phyloP scores from a whole-genome alignment of 2,113 vertebrate genomes.

The Camelus bactrianus region DNA sequence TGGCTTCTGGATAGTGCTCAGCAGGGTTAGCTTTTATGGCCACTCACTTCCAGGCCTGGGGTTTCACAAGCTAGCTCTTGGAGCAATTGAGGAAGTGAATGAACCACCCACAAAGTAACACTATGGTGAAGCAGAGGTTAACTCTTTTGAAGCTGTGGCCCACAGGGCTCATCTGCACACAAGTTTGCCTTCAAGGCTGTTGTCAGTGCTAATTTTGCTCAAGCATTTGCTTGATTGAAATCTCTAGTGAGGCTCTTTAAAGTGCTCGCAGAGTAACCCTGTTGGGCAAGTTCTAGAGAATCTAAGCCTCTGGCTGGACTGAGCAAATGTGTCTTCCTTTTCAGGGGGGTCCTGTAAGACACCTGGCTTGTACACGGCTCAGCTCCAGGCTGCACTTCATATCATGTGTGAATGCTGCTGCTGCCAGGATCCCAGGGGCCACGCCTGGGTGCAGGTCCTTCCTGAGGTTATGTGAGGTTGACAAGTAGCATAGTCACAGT shows the following conservation, averaged over 20 bases:
- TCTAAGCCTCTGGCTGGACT: not conserved
- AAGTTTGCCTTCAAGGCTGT: not conserved
- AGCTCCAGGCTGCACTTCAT: not conserved
- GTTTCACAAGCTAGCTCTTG: not conserved
- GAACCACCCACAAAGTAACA: not conserved
- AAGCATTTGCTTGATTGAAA: not conserved
- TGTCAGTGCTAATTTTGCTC: not conserved
- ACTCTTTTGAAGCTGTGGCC: not conserved
- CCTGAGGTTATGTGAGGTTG: not conserved
- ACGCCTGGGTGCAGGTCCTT: fast-evolving
- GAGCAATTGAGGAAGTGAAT: conserved; percentile 3
- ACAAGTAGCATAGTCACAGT: not conserved
- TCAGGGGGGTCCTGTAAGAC: not conserved
- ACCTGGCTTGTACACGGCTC: not conserved
- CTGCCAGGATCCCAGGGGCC: not conserved
- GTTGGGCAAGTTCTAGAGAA: not conserved
- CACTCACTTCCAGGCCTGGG: not conserved
- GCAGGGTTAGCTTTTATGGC: not conserved
- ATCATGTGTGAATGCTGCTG: fast-evolving
- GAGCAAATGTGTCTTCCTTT: not conserved
- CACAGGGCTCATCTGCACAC: not conserved
- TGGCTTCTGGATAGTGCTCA: not conserved
- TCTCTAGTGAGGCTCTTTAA: not conserved
- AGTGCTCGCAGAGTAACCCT: not conserved
- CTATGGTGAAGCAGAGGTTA: not conserved